Evolutionary conservation across 1,140 invertebrate species (phyloP).

Genomic region (Hycleus cichorii): DNA sequence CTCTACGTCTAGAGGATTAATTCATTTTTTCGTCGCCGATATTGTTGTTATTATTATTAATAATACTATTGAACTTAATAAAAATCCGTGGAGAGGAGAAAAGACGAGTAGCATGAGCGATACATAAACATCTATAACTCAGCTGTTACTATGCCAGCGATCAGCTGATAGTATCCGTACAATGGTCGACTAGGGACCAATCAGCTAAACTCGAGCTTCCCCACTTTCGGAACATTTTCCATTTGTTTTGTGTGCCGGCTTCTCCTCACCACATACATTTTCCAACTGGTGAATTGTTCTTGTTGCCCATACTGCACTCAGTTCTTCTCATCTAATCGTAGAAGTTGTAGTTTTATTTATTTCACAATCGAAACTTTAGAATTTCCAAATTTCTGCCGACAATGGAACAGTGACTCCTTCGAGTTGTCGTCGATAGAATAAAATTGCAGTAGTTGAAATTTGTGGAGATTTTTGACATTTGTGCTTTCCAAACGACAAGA

Average conservation of each 20-base stretch:
- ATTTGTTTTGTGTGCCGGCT: background rate
- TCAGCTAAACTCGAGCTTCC: conserved; percentile 19
- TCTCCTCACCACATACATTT: conserved; percentile 1
- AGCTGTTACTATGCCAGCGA: conserved; percentile 27
- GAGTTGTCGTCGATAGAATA: conserved; percentile 1
- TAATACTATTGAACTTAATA: background rate
- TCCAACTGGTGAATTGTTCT: conserved; percentile 5
- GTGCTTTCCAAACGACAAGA: no score
- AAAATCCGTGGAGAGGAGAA: background rate
- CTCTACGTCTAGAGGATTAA: no score
- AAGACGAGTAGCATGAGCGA: background rate
- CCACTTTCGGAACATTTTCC: conserved; percentile 1
- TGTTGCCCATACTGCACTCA: background rate
- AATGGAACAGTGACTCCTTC: conserved; percentile 5
- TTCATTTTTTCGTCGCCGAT: no score
- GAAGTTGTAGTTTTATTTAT: conserved; percentile 2
- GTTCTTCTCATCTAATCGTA: background rate
- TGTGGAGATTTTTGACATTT: no score
- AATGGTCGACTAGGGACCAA: conserved; percentile 21
- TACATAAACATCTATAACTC: background rate
- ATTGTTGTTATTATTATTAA: background rate
- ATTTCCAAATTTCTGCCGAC: background rate
- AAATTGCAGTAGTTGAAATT: no score
- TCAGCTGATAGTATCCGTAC: conserved; percentile 27
- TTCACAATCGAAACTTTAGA: background rate